phyloP scores from a whole-genome alignment of 92 coral and sea anemone genomes.

The Porites cylindrica region DNA sequence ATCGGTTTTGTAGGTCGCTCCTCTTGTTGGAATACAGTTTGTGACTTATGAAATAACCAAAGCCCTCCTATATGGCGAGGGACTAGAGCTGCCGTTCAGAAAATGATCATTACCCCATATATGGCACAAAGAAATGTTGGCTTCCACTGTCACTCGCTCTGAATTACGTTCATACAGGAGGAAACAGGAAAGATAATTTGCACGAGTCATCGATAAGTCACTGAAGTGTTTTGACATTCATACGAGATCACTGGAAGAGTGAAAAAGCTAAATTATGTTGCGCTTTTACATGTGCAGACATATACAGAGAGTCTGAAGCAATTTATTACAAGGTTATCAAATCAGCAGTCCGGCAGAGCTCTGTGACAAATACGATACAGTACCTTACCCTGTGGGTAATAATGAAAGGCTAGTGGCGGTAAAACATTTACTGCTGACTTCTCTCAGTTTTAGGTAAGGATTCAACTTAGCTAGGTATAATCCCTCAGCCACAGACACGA shows the following conservation, averaged over 20 bases:
- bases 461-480: too few species aligned
- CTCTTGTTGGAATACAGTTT: conserved; percentile 89
- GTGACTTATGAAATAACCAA: conserved; percentile 82
- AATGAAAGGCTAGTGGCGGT: too few species aligned
- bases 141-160: not conserved
- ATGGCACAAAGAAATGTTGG: not conserved
- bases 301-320: too few species aligned
- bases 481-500: too few species aligned
- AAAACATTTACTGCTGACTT: too few species aligned
- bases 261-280: not conserved
- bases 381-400: too few species aligned
- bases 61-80: conserved; percentile 74
- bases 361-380: too few species aligned
- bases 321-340: too few species aligned
- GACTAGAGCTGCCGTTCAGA: conserved; percentile 35
- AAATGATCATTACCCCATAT: not conserved
- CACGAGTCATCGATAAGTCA: not conserved
- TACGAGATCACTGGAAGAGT: not conserved
- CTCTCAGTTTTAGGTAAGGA: too few species aligned
- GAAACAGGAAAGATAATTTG: too few species aligned
- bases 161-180: not conserved
- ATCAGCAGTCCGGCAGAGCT: too few species aligned
- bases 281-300: too few species aligned
- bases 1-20: conserved; percentile 75
- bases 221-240: not conserved